Percentiles rank a stretch among this genome's conserved stretches.
These are phyloP conservation scores for Camponotus fellah DNA, from an alignment of 2,888 invertebrate species.

Conservation along the genomic window DNA sequence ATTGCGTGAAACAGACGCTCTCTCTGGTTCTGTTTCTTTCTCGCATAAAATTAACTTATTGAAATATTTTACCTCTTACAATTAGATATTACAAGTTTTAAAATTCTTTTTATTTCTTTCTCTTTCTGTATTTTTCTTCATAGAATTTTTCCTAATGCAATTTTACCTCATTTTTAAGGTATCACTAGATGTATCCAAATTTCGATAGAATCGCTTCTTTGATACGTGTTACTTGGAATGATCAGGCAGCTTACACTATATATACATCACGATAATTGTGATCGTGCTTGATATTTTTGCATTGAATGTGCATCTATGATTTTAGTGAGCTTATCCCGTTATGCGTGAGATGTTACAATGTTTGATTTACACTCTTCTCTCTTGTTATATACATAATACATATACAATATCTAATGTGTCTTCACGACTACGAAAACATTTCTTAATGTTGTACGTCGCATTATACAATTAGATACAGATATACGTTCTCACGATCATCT, in stretches of 20 bases:
- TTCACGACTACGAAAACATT: slow-evolving; percentile 33
- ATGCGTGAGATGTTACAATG: slow-evolving; percentile 67
- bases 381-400: slow-evolving; percentile 60
- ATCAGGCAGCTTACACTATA: slow-evolving; percentile 69
- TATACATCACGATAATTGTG: slow-evolving; percentile 66
- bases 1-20: neutral
- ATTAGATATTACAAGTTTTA: neutral
- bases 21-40: neutral
- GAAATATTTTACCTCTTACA: neutral
- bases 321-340: slow-evolving; percentile 75
- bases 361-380: slow-evolving; percentile 70
- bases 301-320: slow-evolving; percentile 75
- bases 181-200: slow-evolving; percentile 44
- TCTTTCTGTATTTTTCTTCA: neutral
- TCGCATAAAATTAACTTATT: neutral
- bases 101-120: neutral
- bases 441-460: slow-evolving; percentile 52
- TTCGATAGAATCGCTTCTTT: slow-evolving; percentile 52
- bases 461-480: slow-evolving; percentile 66
- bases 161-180: slow-evolving; percentile 19
- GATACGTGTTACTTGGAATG: slow-evolving; percentile 59
- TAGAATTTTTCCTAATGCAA: slow-evolving; percentile 18
- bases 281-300: slow-evolving; percentile 75
- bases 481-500: slow-evolving; percentile 66
- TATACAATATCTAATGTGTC: neutral